phyloP scores from a whole-genome alignment of 2,888 invertebrate genomes.

The Caenorhabditis uteleia region DNA sequence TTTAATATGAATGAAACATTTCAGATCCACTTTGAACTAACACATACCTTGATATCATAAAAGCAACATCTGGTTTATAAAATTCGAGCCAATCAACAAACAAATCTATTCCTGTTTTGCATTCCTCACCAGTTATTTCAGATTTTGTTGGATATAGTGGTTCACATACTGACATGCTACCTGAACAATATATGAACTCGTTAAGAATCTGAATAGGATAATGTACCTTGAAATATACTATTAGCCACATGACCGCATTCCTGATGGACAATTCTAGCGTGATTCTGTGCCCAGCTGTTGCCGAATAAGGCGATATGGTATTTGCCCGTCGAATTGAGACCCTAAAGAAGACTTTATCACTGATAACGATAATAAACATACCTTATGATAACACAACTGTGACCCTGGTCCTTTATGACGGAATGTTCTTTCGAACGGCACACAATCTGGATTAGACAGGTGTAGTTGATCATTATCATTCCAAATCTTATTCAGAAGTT shows the following conservation, averaged over 20 bases:
- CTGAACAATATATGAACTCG: too few species aligned
- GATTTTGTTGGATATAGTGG: not conserved
- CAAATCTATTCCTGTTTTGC: slow-evolving; percentile 1
- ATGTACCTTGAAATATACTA: slow-evolving; percentile 9
- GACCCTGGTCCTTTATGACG: too few species aligned
- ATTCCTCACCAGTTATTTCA: not conserved
- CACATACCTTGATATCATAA: slow-evolving; percentile 9
- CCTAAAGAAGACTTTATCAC: too few species aligned
- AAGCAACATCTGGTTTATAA: slow-evolving; percentile 10
- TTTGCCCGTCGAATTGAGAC: not conserved
- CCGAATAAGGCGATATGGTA: slow-evolving; percentile 8
- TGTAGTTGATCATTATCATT: slow-evolving; percentile 4
- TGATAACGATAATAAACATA: too few species aligned
- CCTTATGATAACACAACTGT: too few species aligned
- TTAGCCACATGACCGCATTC: slow-evolving; percentile 16
- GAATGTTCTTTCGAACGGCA: not conserved
- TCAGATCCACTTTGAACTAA: too few species aligned
- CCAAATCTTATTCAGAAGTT: slow-evolving; percentile 3
- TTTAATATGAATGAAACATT: too few species aligned
- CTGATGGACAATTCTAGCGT: slow-evolving; percentile 1
- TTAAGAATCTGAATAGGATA: too few species aligned
- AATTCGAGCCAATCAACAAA: slow-evolving; percentile 1
- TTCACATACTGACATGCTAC: too few species aligned
- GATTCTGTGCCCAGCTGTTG: slow-evolving; percentile 9
- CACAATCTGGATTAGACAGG: slow-evolving; percentile 5